These are phyloP conservation scores for Phengaris arion DNA, from an alignment of 2,888 invertebrate species.

Conservation along the genomic window DNA sequence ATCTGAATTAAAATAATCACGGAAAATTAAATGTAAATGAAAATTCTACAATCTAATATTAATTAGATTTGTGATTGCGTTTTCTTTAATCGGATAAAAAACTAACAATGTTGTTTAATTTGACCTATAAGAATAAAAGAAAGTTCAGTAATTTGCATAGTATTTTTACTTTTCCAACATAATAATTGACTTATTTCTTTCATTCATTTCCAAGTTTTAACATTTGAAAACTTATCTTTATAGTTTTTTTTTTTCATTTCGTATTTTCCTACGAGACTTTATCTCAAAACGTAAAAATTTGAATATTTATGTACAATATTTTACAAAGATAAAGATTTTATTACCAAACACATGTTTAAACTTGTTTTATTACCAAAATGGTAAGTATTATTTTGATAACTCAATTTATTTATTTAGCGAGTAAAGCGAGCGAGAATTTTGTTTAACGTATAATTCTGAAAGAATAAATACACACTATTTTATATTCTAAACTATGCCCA, in stretches of 20 bases:
- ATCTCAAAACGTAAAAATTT: not conserved
- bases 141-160: not conserved
- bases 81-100: too few relatives aligned
- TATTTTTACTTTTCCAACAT: not conserved
- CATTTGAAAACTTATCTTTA: constrained; percentile 4
- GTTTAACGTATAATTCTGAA: too few relatives aligned
- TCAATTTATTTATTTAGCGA: too few relatives aligned
- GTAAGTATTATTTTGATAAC: not conserved
- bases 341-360: not conserved
- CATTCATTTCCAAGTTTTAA: constrained; percentile 3
- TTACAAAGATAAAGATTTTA: constrained; percentile 10
- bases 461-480: too few relatives aligned
- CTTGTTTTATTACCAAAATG: not conserved
- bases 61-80: too few relatives aligned
- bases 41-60: too few relatives aligned
- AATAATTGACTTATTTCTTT: not conserved
- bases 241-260: not conserved
- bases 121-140: too few relatives aligned
- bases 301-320: not conserved
- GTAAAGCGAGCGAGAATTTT: too few relatives aligned
- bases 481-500: too few relatives aligned
- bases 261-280: not conserved
- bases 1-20: too few relatives aligned
- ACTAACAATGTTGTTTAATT: too few relatives aligned
- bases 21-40: too few relatives aligned